phyloP scores from a whole-genome alignment of 2,888 invertebrate species.

The Drosophila meridionalis region DNA sequence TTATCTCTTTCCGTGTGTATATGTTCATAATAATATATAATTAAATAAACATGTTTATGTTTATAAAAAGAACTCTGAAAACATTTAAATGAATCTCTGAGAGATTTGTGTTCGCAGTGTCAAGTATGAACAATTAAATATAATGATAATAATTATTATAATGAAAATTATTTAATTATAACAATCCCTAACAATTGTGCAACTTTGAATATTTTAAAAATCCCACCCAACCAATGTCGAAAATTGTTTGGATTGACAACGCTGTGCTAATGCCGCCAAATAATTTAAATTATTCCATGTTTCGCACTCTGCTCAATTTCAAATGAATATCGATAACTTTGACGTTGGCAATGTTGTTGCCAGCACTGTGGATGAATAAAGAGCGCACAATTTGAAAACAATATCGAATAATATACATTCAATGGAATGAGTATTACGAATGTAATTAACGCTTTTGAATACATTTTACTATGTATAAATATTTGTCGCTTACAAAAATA shows the following conservation, averaged over 20 bases:
- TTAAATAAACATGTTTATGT: no score
- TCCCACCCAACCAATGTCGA: not conserved
- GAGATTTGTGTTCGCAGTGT: no score
- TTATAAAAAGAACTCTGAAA: no score
- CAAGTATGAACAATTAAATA: no score
- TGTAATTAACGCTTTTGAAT: not conserved
- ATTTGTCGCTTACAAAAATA: slow-evolving; percentile 18
- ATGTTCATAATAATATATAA: no score
- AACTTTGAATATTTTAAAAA: not conserved
- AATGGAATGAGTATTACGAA: not conserved
- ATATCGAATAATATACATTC: not conserved
- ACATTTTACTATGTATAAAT: no score
- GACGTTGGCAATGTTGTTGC: not conserved
- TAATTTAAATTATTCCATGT: not conserved
- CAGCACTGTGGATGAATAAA: not conserved
- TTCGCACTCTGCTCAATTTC: not conserved
- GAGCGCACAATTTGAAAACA: not conserved
- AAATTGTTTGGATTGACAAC: not conserved
- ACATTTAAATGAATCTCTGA: no score
- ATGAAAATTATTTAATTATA: not conserved
- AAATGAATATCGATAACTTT: not conserved
- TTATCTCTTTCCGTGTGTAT: no score
- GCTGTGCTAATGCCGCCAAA: not conserved
- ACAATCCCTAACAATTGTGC: not conserved
- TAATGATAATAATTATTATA: not conserved